These are phyloP conservation scores for Passer montanus DNA, from an alignment of 2,113 vertebrate genomes.

Conservation along the genomic window DNA sequence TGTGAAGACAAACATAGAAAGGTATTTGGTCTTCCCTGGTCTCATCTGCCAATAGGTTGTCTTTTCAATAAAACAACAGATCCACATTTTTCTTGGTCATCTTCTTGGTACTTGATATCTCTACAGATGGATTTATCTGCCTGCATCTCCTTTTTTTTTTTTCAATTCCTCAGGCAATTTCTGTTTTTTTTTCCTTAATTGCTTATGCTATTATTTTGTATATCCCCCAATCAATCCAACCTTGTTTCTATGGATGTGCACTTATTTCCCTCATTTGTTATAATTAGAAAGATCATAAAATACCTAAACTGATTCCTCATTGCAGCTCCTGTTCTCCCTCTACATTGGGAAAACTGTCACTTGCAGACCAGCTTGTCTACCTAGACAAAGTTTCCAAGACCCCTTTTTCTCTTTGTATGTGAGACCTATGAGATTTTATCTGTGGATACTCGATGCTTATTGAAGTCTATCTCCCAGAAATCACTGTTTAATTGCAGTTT, in stretches of 20 bases:
- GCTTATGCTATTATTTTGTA: not conserved
- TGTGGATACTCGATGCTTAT: not conserved
- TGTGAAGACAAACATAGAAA: not conserved
- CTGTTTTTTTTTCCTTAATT: not conserved
- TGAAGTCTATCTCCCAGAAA: not conserved
- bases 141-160: not conserved
- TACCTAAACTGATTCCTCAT: not conserved
- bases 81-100: not conserved
- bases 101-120: not conserved
- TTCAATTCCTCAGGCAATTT: rapidly evolving
- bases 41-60: not conserved
- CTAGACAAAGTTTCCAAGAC: not conserved
- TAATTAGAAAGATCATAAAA: not conserved
- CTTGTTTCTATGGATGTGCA: not conserved
- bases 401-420: not conserved
- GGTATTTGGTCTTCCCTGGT: not conserved
- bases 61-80: not conserved
- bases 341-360: not conserved
- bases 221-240: not conserved
- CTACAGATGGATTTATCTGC: not conserved
- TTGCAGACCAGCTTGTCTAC: not conserved
- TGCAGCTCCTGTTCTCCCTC: not conserved
- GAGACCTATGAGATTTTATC: not conserved
- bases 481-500: not conserved
- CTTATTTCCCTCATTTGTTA: not conserved